Percentiles rank a stretch among this genome's conserved stretches.
Conservation (phyloP, 2,888 invertebrate species). For the Leptura quadrifasciata region DNA sequence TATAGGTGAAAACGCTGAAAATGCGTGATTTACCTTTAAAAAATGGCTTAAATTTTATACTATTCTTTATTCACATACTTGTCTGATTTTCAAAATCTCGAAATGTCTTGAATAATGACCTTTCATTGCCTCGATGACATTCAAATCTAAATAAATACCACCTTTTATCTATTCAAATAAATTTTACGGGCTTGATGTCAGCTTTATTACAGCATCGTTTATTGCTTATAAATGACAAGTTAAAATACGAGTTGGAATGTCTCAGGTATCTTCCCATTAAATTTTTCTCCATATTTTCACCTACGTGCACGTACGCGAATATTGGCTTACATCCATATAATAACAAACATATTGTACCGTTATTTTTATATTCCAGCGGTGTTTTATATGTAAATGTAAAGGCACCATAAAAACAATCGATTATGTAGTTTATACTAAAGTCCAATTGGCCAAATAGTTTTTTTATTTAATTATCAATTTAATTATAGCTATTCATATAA, state of each 20-base stretch:
- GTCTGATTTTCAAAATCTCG: background rate
- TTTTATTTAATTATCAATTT: no score
- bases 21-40: no score
- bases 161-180: background rate
- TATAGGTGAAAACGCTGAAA: no score
- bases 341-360: background rate
- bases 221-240: background rate
- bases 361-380: background rate
- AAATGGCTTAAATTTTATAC: no score
- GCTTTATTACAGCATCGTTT: background rate
- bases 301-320: background rate
- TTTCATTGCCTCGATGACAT: background rate
- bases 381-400: background rate
- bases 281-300: background rate
- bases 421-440: no score
- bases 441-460: no score
- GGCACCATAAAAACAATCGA: background rate
- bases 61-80: background rate
- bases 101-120: background rate
- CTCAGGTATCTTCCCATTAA: background rate
- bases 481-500: no score
- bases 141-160: background rate
- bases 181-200: background rate
- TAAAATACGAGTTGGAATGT: background rate
- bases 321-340: background rate